phyloP scores from a whole-genome alignment of 2,797 vertebrate species.

The Saguinus oedipus region DNA sequence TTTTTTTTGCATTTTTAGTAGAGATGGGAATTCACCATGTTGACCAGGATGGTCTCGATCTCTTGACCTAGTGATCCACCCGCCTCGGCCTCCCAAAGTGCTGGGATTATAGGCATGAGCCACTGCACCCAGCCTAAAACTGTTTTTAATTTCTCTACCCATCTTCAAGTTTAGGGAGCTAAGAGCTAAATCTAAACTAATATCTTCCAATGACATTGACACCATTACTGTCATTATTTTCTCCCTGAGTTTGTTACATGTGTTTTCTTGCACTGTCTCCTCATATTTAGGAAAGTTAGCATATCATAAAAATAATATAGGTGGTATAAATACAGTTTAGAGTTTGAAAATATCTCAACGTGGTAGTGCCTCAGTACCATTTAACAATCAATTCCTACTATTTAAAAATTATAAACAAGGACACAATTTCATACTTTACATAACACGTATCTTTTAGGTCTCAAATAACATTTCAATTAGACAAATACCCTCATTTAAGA shows the following conservation, averaged over 20 bases:
- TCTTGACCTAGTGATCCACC: too few species aligned
- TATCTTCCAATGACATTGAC: not conserved
- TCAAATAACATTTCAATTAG: not conserved
- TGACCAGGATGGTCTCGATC: too few species aligned
- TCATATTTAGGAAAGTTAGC: not conserved
- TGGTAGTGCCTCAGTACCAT: not conserved
- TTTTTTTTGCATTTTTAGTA: too few species aligned
- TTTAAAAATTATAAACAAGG: not conserved
- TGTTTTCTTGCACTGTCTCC: not conserved
- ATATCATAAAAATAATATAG: not conserved
- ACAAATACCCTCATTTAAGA: not conserved
- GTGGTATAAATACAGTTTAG: not conserved
- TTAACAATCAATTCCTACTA: not conserved
- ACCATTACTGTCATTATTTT: not conserved
- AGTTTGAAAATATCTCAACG: not conserved
- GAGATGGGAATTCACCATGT: too few species aligned
- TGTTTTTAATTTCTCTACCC: not conserved
- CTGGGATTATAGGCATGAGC: too few species aligned
- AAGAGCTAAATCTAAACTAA: not conserved
- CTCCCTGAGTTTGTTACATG: not conserved
- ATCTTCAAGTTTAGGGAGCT: not conserved
- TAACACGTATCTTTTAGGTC: not conserved
- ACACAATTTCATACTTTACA: not conserved
- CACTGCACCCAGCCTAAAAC: not conserved
- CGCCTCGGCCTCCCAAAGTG: too few species aligned